These are phyloP conservation scores for Nyleta sp. DNA, from an alignment of 2,888 invertebrate species.

Conservation along the genomic window DNA sequence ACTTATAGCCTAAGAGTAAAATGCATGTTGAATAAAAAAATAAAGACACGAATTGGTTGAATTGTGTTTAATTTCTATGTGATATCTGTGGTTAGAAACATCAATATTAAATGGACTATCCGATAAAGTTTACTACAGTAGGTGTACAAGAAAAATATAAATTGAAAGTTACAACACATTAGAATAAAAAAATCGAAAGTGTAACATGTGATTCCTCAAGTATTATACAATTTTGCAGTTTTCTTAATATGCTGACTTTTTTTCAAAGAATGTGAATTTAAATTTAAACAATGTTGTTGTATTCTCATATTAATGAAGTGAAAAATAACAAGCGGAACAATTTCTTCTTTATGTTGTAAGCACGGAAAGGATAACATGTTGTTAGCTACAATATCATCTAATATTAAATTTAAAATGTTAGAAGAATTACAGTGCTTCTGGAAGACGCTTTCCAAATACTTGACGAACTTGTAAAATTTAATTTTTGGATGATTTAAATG, in stretches of 20 bases:
- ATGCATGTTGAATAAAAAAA: too few relatives aligned
- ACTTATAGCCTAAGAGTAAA: too few relatives aligned
- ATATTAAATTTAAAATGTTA: not conserved
- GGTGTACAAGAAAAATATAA: too few relatives aligned
- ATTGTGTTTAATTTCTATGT: too few relatives aligned
- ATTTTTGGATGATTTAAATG: conserved; percentile 1
- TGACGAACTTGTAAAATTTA: conserved; percentile 4
- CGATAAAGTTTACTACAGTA: too few relatives aligned
- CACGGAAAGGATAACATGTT: conserved; percentile 1
- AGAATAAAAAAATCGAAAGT: too few relatives aligned
- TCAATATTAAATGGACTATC: too few relatives aligned
- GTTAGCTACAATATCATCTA: not conserved
- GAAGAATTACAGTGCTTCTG: not conserved
- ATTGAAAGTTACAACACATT: too few relatives aligned
- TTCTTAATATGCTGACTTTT: not conserved
- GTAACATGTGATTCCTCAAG: too few relatives aligned
- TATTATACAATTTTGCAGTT: not conserved
- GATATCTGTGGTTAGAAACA: too few relatives aligned
- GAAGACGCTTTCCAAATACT: conserved; percentile 1
- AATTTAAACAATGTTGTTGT: not conserved
- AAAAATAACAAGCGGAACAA: not conserved
- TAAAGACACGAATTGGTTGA: too few relatives aligned
- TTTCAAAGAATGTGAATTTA: not conserved
- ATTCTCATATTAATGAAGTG: conserved; percentile 1
- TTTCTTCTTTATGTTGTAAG: not conserved